phyloP scores from a whole-genome alignment of 2,113 vertebrate species.

The Osmerus eperlanus region DNA sequence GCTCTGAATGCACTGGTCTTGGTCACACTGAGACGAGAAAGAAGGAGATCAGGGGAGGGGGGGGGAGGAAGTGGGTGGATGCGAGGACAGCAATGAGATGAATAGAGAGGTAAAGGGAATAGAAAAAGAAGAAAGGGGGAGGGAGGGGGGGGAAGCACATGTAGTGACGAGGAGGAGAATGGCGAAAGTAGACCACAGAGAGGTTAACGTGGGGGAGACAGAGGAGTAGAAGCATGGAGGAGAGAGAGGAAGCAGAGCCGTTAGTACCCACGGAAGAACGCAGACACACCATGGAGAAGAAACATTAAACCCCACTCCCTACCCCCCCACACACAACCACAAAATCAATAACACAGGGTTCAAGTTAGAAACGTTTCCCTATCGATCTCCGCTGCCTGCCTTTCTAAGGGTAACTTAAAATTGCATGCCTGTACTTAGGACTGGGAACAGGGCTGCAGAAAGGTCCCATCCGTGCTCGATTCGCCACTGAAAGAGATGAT shows the following conservation, averaged over 20 bases:
- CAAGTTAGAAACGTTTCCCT: no score
- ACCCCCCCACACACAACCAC: no score
- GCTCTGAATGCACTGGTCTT: conserved; percentile 99
- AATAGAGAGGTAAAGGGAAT: conserved; percentile 43
- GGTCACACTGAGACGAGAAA: conserved; percentile 84
- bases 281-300: conserved; percentile 39
- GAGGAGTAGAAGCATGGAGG: not conserved
- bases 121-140: conserved; percentile 13
- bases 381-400: no score
- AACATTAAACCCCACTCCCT: not conserved
- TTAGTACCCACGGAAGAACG: conserved; percentile 71
- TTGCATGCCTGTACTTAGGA: no score
- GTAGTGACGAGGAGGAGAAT: conserved; percentile 1
- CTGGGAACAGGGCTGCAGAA: no score
- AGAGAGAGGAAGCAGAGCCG: conserved; percentile 59
- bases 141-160: conserved; percentile 4
- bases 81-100: conserved; percentile 34
- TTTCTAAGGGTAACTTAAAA: no score
- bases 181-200: not conserved
- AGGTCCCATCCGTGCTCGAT: no score
- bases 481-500: no score
- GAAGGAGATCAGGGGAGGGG: not conserved
- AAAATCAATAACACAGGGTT: no score
- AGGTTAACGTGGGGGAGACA: conserved; percentile 6
- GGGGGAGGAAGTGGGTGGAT: conserved; percentile 29